Evolutionary conservation across 2,113 vertebrate species (phyloP), one percentile per base, ranked within the genome.

Genomic region (Pelecanus crispus): DNA sequence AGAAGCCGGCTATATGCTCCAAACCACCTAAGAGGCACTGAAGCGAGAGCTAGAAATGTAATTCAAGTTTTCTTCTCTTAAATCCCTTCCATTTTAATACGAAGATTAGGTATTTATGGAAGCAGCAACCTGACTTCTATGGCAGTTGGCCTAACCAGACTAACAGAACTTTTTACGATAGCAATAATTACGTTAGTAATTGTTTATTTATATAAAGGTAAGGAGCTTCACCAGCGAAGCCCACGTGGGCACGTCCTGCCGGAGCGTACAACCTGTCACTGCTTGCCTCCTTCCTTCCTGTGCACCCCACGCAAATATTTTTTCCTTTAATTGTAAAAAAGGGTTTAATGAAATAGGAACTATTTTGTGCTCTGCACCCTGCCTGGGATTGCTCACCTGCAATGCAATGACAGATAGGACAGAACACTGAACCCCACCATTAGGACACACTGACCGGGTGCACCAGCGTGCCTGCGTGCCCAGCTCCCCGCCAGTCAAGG

Each of bases 361-460:
- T 18, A 1, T 20, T 49, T 14, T 22, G 44, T 36, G 50, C 59
- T 55, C n/a, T 25, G 66, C 3, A 7, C 55, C 66, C 52, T 6
- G 14, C 25, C 59, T 13, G 75, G 61, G 10, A 1, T 5, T 11
- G 59, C 58, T 47, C 45, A 11, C 49, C 25, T 16, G 28, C 36
- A 7, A 3, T 1, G 6, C n/a, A 7, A 1, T 1, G 36, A 14
- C 49, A 29, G n/a, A 29, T 0, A 16, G 67, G 40, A 10, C 11
- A 50, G 40, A 34, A 26, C 32, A 32, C 12, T 1, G 19, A 14
- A 10, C n/a, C 50, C 28, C 32, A 11, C 22, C 50, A 1, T 22
- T 2, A 7, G 22, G 40, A 21, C 17, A 12, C 15, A 0, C 13
- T 14, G 20, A 26, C 34, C 20, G 1, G 1, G 10, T 3, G 49